Evolutionary conservation across 2,888 invertebrate species (phyloP).

Genomic region (Heliothis peltigera): DNA sequence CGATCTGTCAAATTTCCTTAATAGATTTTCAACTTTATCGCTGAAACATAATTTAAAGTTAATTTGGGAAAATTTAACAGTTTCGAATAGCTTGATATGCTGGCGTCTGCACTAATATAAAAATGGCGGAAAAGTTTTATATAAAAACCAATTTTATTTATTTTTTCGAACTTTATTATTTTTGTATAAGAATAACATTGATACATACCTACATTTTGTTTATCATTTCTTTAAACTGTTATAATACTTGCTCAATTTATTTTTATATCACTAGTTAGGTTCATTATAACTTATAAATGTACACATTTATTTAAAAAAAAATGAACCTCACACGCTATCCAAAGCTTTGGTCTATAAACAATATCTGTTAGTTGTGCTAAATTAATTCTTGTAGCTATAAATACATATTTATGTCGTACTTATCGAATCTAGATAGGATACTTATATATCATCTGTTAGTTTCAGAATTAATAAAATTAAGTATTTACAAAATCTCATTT

Average conservation of each 20-base stretch:
- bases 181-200: constrained; percentile 10
- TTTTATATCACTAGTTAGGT: constrained; percentile 51
- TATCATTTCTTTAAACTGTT: constrained; percentile 38
- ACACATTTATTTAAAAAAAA: constrained; percentile 12
- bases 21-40: too few species aligned
- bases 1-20: too few species aligned
- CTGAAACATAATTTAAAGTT: too few species aligned
- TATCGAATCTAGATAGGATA: constrained; percentile 89
- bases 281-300: constrained; percentile 41
- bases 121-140: constrained; percentile 42
- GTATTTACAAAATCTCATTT: constrained; percentile 85
- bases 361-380: constrained; percentile 73
- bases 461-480: constrained; percentile 89
- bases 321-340: constrained; percentile 68
- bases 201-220: constrained; percentile 49
- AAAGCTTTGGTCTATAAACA: constrained; percentile 53
- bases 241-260: constrained; percentile 57
- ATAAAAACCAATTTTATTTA: constrained; percentile 17
- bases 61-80: too few species aligned
- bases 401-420: constrained; percentile 84
- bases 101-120: too few species aligned
- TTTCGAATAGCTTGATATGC: too few species aligned
- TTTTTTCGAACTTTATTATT: not conserved
- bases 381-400: constrained; percentile 87
- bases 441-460: constrained; percentile 89